Base-by-base conservation (phyloP, 2,797 vertebrate species). In the Neomorphus geoffroyi region DNA sequence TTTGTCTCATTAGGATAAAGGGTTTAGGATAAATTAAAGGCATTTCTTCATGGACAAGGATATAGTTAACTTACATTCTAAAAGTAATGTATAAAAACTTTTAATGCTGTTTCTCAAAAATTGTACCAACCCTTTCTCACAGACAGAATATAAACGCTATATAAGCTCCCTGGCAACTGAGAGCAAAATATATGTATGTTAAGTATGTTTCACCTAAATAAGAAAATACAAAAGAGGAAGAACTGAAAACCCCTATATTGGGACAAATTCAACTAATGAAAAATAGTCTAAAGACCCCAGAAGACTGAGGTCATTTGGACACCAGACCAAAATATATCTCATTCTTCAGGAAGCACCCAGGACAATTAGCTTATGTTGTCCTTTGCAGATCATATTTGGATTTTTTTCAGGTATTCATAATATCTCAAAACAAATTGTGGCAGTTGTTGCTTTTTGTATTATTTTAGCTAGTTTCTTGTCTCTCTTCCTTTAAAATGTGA, bases 51-150 rank as follows among this genome's bases (percentile, higher is more conserved):
- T 43, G 51, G 64, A 69, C 28, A 33, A 80, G 45, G 54, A 45
- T 86, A 66, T 61, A 87, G 53, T 62, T 84, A 79, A 82, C 11
- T 18, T 74, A 61, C 23, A 32, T 80, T 86, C 73, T 84, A 74
- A 71, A 88, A 84, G 28, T 50, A 89, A 88, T 64, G n/a, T 12
- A 8, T 64, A 66, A 86, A 86, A 82, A 33, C 8, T 15, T 80
- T 84, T 80, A 72, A 66, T 71, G 33, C 30, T 64, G 18, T 74
- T 60, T 93, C 43, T 45, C 39, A 91, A 93, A 96, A 93, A 50
- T 48, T 80, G 53, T 65, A 5, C n/a, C 89, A 94, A 72, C 6
- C n/a, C 17, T 12, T 88, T 93, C 93, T 58, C 53, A 74, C 5
- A 12, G 30, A 28, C 43, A 80, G 46, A 78, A 78, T 64, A 80